Evolutionary conservation across 1,140 invertebrate genomes (phyloP).

Genomic region (Drosophila tristis): DNA sequence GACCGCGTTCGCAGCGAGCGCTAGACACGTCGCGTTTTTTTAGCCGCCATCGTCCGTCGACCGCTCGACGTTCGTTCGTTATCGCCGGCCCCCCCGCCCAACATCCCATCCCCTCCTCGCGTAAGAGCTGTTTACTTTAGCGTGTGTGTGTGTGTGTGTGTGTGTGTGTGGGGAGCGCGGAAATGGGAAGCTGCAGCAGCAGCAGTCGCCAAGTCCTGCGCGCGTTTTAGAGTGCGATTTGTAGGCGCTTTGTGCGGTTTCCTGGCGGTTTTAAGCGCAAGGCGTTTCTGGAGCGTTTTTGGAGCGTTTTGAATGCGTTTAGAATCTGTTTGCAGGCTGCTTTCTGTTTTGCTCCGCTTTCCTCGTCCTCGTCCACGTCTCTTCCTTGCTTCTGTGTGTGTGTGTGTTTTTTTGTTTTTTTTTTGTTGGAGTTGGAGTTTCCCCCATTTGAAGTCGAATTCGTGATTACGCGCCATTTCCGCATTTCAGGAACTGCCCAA

Average conservation of each 20-base stretch:
- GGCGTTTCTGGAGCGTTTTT: neutral
- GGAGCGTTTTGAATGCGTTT: no score
- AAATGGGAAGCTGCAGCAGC: constrained; percentile 13
- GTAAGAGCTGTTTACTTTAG: neutral
- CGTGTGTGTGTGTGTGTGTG: neutral
- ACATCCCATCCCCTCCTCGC: neutral
- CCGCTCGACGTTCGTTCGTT: constrained; percentile 18
- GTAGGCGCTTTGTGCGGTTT: neutral
- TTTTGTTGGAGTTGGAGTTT: constrained; percentile 34
- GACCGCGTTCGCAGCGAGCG: constrained; percentile 70
- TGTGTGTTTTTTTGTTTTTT: constrained; percentile 21
- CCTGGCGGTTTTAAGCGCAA: constrained; percentile 3
- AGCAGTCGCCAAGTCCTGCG: neutral
- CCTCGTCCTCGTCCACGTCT: constrained; percentile 1
- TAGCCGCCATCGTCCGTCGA: constrained; percentile 24
- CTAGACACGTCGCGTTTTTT: constrained; percentile 62
- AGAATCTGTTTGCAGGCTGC: no score
- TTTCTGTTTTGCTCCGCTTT: neutral
- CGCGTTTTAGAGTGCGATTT: neutral
- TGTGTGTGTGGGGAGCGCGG: constrained; percentile 11
- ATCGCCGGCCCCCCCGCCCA: neutral
- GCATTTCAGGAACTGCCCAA: constrained; percentile 50
- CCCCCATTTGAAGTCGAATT: constrained; percentile 2
- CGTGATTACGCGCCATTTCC: constrained; percentile 59
- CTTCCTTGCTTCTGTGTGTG: neutral